Evolutionary conservation across 2,113 vertebrate species (phyloP), one percentile per base, ranked within the genome.

Genomic region (Bambusicola thoracicus): DNA sequence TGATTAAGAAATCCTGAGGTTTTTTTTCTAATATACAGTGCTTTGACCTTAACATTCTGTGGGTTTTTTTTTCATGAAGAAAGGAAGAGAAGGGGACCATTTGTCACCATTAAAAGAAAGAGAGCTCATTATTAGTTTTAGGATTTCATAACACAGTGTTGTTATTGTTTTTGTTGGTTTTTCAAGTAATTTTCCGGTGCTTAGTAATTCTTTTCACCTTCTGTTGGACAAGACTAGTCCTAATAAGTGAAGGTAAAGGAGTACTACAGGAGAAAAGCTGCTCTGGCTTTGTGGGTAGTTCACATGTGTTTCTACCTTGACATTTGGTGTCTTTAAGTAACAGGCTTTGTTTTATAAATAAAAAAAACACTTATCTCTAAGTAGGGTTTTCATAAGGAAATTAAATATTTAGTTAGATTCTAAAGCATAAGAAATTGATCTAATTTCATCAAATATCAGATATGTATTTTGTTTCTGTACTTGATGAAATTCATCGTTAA

Each of bases 41-140:
- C 4, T 69, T 22, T 0, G 0, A 4, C 62, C 6, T 27, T 13
- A n/a, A 29, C 13, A 2, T 58, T 72, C 55, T 44, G 14, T 68
- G 32, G 21, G 32, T 30, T n/a, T 30, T n/a, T 43, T 14, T 4
- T 41, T n/a, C 16, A 10, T 36, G 3, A 21, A 10, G 25, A 1
- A 0, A 5, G 2, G 11, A n/a, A 32, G 11, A 34, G 27, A 17
- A 58, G 10, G 19, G 13, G 67, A 4, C 13, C 2, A 32, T 49
- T 78, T 36, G 4, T 59, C 30, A 73, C 10, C 24, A 5, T 48
- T 66, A 67, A 46, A 85, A 56, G 27, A 18, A 66, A 78, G 5
- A 2, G 13, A 85, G 6, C 36, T 11, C 51, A 4, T 73, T 51
- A 17, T 5, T 55, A 67, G 3, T 13, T 90, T 56, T 21, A 48